These are phyloP conservation scores for Hyppa rectilinea DNA, from an alignment of 2,888 invertebrate species.

Conservation along the genomic window DNA sequence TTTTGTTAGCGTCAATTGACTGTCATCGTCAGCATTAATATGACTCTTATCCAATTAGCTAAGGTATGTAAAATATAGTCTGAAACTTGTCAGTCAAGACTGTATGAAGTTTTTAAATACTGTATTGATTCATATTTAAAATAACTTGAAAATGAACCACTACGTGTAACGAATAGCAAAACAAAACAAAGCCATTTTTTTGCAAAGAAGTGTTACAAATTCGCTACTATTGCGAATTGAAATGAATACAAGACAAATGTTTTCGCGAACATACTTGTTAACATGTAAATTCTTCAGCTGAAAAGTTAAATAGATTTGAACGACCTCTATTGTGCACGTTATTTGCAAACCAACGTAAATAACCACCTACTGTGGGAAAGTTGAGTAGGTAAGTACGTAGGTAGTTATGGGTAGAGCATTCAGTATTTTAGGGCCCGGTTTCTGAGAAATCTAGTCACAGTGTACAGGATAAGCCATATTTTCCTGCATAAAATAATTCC, in stretches of 20 bases:
- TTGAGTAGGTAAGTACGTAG: no score
- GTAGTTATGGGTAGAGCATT: no score
- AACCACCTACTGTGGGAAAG: neutral
- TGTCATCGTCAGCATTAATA: no score
- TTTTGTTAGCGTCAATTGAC: no score
- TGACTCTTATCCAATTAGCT: no score
- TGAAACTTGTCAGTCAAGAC: no score
- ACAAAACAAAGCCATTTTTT: slow-evolving; percentile 27
- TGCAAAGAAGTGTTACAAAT: neutral
- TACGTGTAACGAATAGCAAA: slow-evolving; percentile 4
- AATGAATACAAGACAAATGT: slow-evolving; percentile 11
- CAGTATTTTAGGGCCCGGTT: no score
- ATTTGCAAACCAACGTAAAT: neutral
- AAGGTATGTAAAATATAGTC: no score
- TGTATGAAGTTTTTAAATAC: no score
- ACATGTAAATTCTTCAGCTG: neutral
- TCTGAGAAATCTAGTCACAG: no score
- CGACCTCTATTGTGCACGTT: neutral
- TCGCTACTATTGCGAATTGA: neutral
- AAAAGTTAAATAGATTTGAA: neutral
- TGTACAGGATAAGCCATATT: no score
- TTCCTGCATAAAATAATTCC: no score
- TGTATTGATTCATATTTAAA: neutral
- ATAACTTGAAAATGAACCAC: neutral
- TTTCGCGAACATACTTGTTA: neutral